A percentile compares a stretch with the other conserved stretches of the same genome.
Conservation (phyloP, 2,797 vertebrate species). For the Molossus molossus region DNA sequence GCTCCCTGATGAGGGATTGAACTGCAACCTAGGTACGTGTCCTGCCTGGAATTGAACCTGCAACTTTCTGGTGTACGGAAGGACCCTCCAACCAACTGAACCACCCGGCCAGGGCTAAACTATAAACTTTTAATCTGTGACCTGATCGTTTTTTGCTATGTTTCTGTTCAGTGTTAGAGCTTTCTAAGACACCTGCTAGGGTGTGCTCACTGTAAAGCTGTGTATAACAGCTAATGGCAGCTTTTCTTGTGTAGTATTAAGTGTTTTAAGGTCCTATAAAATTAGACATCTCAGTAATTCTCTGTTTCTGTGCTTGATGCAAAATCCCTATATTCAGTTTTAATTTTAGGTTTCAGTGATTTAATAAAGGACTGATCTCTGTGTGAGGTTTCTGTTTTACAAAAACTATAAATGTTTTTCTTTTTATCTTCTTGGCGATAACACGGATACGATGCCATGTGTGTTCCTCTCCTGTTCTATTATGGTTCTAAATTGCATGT, state of each 20-base stretch:
- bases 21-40: no score
- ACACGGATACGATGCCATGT: neutral
- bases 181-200: neutral
- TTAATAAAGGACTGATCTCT: neutral
- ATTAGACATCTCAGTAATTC: slow-evolving; percentile 33
- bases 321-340: neutral
- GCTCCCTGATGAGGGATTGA: neutral
- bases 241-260: neutral
- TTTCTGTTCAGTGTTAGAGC: neutral
- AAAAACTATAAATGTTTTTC: slow-evolving; percentile 24
- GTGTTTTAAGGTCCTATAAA: slow-evolving; percentile 19
- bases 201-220: neutral
- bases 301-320: neutral
- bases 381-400: neutral
- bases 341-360: neutral
- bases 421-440: slow-evolving; percentile 36
- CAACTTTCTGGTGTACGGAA: neutral
- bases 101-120: neutral
- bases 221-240: neutral
- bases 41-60: neutral
- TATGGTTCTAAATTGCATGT: slow-evolving; percentile 2
- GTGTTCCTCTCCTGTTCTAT: neutral
- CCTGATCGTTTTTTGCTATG: neutral
- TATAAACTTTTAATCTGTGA: slow-evolving; percentile 10
- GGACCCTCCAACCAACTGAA: neutral